phyloP scores from a whole-genome alignment of 2,888 invertebrate genomes.

The Peribatodes rhomboidaria region DNA sequence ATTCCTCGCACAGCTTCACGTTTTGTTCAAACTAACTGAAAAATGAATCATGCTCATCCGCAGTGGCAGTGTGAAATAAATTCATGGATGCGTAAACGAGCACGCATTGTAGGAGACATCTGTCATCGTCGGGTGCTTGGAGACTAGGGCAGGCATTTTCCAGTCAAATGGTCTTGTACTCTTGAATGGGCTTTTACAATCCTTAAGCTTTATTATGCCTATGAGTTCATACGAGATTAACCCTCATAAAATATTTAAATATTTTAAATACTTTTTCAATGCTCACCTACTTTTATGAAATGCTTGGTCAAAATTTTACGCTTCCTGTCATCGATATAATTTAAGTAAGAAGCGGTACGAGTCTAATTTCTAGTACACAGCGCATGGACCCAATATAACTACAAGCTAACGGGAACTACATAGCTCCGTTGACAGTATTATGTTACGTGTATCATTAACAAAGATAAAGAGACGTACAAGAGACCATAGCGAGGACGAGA shows the following conservation, averaged over 20 bases:
- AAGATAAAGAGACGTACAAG: no score
- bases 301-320: no score
- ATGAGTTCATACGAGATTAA: background rate
- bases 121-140: conserved; percentile 30
- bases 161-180: conserved; percentile 26
- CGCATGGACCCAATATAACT: no score
- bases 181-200: conserved; percentile 22
- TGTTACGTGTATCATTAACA: no score
- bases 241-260: background rate
- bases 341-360: no score
- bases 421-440: no score
- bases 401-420: no score
- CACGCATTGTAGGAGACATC: conserved; percentile 43
- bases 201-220: background rate
- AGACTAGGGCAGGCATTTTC: conserved; percentile 32
- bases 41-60: conserved; percentile 50
- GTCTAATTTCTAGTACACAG: no score
- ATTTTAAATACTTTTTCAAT: no score
- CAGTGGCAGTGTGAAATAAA: conserved; percentile 48
- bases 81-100: conserved; percentile 51
- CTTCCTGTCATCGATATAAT: no score
- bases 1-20: conserved; percentile 35
- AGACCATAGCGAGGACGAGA: no score
- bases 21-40: conserved; percentile 50
- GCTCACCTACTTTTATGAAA: no score